Base-by-base conservation (phyloP, 1,140 invertebrate species). In the Drosophila lini region DNA sequence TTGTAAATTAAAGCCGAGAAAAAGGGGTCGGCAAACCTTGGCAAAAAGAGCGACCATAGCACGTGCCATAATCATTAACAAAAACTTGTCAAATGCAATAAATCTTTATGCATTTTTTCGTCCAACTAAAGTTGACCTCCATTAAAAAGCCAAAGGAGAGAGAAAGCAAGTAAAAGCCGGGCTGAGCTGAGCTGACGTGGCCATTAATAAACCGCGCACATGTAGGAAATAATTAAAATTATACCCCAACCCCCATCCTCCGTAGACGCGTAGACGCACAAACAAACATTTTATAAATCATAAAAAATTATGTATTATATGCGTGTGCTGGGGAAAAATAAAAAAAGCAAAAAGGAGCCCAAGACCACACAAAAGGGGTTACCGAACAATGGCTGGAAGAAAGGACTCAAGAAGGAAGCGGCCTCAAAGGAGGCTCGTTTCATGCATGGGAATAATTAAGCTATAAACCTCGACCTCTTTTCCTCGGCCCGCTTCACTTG, bases 401-500 rank as follows among this genome's bases (percentile, higher is more conserved):
- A 36, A 44, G 19, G 34, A 10, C 13, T 36, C 13, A 19, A 64
- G 44, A 57, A 62, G 70, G 68, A 78, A 81, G 74, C 73, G 64
- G 55, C 34, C 34, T 57, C 74, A 73, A 68, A 65, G 64, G 40
- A 57, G 59, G 45, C 55, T 56, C 65, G 62, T 89, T 89, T 89
- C 84, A 89, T 89, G 84, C 85, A 89, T 84, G 67, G 59, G 63
- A 85, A 89, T 89, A 89, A 89, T 89, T 89, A 89, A 89, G 84
- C 84, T 79, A 84, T 89, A 89, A 89, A 84, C 84, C 84, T 89
- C 84, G 84, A 89, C 84, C 84, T 89, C 84, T 78, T 88, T 89
- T 70, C 65, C 19, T 19, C 38, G 45, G 62, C 22, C 52, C 34
- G 81, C 56, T 48, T 81, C 61, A 84, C 62, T 75, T 84, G 84